A percentile compares a stretch with the other conserved stretches of the same genome.
These are phyloP conservation scores for Perdita meconis DNA, from an alignment of 2,888 invertebrate genomes.

Conservation along the genomic window DNA sequence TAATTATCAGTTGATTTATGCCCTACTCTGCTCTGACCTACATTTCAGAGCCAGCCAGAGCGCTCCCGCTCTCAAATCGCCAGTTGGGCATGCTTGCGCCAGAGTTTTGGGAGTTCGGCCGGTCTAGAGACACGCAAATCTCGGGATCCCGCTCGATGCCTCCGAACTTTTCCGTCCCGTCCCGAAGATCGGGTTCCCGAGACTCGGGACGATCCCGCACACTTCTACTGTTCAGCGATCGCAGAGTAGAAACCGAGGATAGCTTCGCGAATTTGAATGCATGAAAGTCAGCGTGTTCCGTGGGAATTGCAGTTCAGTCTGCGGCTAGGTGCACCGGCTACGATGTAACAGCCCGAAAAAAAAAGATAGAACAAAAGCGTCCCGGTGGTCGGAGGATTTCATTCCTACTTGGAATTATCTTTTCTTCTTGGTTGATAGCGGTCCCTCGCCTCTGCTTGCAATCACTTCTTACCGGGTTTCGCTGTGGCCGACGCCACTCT, in stretches of 20 bases:
- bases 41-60: no score
- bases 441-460: slow-evolving; percentile 36
- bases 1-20: no score
- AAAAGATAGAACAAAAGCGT: slow-evolving; percentile 46
- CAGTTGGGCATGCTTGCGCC: no score
- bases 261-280: slow-evolving; percentile 49
- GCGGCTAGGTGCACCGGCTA: slow-evolving; percentile 3
- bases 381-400: slow-evolving; percentile 45
- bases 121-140: no score
- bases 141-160: no score
- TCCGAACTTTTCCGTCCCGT: no score
- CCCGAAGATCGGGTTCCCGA: no score
- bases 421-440: slow-evolving; percentile 46
- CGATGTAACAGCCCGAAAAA: slow-evolving; percentile 40
- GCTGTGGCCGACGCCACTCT: slow-evolving; percentile 2
- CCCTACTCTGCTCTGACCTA: no score
- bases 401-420: slow-evolving; percentile 57
- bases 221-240: slow-evolving; percentile 26
- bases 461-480: slow-evolving; percentile 44
- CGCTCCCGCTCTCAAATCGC: no score
- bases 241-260: not conserved
- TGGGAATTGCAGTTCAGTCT: slow-evolving; percentile 44
- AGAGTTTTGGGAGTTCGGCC: no score
- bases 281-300: slow-evolving; percentile 21
- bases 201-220: no score